Conservation (phyloP, 2,113 vertebrate species). For the Boleophthalmus pectinirostris region DNA sequence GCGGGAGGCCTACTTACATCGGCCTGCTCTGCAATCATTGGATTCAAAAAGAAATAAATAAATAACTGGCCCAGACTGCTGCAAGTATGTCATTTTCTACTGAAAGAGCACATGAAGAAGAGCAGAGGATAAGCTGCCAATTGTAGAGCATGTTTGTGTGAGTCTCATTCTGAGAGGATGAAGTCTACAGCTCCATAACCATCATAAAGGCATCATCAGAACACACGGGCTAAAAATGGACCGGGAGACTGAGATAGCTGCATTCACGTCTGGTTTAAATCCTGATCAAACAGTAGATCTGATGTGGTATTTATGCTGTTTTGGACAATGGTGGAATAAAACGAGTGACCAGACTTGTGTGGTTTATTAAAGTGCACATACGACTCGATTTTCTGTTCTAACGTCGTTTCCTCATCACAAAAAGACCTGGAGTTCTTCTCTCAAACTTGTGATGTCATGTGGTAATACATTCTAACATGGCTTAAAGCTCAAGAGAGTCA, state of each 20-base stretch:
- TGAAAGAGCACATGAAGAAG: not conserved
- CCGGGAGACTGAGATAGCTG: not conserved
- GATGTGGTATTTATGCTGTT: not conserved
- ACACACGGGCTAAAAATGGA: not conserved
- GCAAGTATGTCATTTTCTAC: not conserved
- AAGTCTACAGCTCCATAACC: not conserved
- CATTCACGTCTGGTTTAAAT: too few relatives aligned
- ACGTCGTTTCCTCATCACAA: too few relatives aligned
- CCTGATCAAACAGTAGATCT: not conserved
- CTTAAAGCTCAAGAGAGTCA: too few relatives aligned
- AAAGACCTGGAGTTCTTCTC: too few relatives aligned
- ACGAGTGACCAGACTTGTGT: not conserved
- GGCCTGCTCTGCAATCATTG: conserved; percentile 11
- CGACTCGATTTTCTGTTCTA: too few relatives aligned
- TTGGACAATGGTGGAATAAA: not conserved
- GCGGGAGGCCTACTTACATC: conserved; percentile 26
- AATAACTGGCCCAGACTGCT: not conserved
- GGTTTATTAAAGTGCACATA: too few relatives aligned
- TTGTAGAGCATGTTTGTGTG: not conserved
- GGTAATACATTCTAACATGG: too few relatives aligned
- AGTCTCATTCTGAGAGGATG: not conserved
- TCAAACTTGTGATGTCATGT: too few relatives aligned
- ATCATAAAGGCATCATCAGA: not conserved
- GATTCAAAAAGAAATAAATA: not conserved
- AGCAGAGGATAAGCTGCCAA: not conserved